phyloP scores from a whole-genome alignment of 2,888 invertebrate genomes.

The Microctonus brassicae region DNA sequence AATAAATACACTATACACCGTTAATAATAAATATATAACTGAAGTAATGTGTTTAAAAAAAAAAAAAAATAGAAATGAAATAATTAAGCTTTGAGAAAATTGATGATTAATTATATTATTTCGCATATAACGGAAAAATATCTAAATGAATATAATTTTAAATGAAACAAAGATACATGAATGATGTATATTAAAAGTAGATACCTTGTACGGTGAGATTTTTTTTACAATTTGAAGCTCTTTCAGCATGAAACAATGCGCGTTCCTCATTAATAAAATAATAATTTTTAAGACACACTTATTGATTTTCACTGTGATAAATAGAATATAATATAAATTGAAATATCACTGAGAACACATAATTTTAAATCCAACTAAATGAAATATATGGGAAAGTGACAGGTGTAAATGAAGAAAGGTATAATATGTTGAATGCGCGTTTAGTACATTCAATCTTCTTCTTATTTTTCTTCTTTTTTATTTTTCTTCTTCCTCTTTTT shows the following conservation, averaged over 20 bases:
- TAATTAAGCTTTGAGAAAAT: too few species aligned
- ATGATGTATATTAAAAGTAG: too few species aligned
- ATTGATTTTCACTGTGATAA: neutral
- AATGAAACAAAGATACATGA: too few species aligned
- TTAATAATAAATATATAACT: too few species aligned
- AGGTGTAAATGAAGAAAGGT: neutral
- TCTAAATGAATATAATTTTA: too few species aligned
- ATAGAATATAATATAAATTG: neutral
- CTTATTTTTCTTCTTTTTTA: too few species aligned
- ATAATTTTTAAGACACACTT: neutral
- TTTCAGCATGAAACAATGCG: neutral
- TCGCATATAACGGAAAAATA: too few species aligned
- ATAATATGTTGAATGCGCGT: neutral
- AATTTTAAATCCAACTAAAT: neutral
- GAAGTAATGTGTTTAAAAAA: too few species aligned
- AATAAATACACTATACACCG: too few species aligned
- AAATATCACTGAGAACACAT: conserved; percentile 7
- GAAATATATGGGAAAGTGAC: neutral
- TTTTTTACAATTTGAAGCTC: neutral
- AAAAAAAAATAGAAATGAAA: too few species aligned
- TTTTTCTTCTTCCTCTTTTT: too few species aligned
- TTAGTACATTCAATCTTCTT: neutral
- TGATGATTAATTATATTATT: too few species aligned
- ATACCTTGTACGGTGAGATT: neutral
- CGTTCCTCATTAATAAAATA: neutral